phyloP scores from a whole-genome alignment of 35 echinoderm and acorn worm species.

The Strongylocentrotus purpuratus region DNA sequence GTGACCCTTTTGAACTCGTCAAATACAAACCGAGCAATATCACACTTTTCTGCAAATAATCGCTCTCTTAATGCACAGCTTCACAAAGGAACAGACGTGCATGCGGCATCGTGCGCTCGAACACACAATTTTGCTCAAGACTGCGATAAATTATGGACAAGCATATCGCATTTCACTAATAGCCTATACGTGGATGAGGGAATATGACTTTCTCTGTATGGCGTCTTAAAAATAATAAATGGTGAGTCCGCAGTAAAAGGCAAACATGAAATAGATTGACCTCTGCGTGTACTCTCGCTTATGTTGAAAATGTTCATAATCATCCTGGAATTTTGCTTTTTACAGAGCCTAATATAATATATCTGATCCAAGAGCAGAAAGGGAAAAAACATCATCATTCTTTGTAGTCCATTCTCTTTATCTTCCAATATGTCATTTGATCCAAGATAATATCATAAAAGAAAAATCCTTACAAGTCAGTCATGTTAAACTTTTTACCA shows the following conservation, averaged over 20 bases:
- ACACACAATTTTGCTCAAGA: background rate
- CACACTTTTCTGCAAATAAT: conserved; percentile 36
- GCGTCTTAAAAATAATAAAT: background rate
- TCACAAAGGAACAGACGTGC: background rate
- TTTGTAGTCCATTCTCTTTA: too few species aligned
- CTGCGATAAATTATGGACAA: conserved; percentile 13
- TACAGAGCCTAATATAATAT: too few species aligned
- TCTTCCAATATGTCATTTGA: too few species aligned
- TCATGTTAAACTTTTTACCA: too few species aligned
- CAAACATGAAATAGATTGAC: background rate
- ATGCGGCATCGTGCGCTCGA: background rate
- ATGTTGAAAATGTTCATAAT: background rate
- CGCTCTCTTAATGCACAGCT: background rate
- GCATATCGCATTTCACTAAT: background rate
- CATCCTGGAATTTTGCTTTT: too few species aligned
- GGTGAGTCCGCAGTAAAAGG: background rate
- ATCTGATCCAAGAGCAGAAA: too few species aligned
- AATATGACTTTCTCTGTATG: background rate
- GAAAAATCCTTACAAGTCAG: too few species aligned
- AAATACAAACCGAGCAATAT: conserved; percentile 21
- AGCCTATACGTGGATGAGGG: background rate
- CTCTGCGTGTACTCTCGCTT: background rate
- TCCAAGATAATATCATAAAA: too few species aligned
- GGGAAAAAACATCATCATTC: too few species aligned
- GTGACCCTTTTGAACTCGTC: conserved; percentile 8